These are phyloP conservation scores for Hydrotaea cyrtoneurina DNA, from an alignment of 2,888 invertebrate species.

Conservation along the genomic window DNA sequence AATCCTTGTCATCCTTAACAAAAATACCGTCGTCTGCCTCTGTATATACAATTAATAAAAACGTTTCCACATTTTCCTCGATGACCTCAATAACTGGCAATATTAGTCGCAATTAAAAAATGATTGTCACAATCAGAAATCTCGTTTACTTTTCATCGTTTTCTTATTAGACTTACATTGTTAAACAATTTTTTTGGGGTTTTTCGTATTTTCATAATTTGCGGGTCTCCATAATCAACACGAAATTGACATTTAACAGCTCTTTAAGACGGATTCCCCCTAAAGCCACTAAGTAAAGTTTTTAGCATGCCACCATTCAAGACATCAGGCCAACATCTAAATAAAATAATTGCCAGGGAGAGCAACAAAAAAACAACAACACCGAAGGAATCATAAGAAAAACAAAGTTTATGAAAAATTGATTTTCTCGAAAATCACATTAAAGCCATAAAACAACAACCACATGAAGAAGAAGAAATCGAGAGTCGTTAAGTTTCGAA, in stretches of 20 bases:
- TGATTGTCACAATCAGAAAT: not conserved
- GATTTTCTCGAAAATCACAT: conserved; percentile 51
- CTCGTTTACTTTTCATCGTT: not conserved
- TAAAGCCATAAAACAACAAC: conserved; percentile 47
- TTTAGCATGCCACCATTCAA: conserved; percentile 5
- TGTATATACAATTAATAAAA: no score
- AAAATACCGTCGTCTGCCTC: no score
- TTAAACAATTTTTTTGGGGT: conserved; percentile 1
- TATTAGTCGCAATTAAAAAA: not conserved
- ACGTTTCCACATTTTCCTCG: no score
- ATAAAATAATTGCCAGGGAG: conserved; percentile 58
- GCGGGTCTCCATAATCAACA: conserved; percentile 52
- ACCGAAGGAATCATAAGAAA: no score
- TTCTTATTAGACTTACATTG: not conserved
- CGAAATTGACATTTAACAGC: conserved; percentile 69
- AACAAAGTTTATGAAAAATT: conserved; percentile 63
- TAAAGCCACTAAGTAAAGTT: not conserved
- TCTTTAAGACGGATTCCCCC: not conserved
- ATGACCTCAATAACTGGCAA: not conserved
- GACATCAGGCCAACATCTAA: conserved; percentile 44
- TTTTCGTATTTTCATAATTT: not conserved
- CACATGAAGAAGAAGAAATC: not conserved
- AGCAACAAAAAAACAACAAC: conserved; percentile 3
- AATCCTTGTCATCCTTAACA: no score
- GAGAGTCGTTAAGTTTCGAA: conserved; percentile 58